Percentiles rank a stretch among this genome's conserved stretches.
phyloP scores from a whole-genome alignment of 2,113 vertebrate species.

The Protomyctophum bolini region DNA sequence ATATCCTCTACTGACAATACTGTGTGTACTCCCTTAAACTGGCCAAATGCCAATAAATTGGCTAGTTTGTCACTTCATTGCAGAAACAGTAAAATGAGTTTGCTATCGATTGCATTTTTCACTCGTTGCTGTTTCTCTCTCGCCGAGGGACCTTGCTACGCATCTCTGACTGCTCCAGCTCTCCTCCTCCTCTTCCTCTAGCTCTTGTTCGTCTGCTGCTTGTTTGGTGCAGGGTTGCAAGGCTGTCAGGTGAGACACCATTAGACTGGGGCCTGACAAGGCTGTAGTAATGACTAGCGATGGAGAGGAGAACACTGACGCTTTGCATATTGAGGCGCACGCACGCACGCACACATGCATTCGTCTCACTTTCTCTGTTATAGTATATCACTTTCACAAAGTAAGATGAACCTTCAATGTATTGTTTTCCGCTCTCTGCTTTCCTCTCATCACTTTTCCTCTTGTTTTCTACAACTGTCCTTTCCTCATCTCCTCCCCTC shows the following conservation, averaged over 20 bases:
- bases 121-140: constrained; percentile 30
- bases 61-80: constrained; percentile 52
- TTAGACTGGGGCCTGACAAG: constrained; percentile 70
- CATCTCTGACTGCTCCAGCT: background rate
- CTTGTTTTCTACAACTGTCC: background rate
- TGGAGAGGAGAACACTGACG: constrained; percentile 33
- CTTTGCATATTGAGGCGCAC: constrained; percentile 15
- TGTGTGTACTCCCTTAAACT: constrained; percentile 23
- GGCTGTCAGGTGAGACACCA: constrained; percentile 71
- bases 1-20: background rate
- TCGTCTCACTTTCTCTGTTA: background rate
- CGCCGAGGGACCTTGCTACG: constrained; percentile 3
- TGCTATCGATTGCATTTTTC: constrained; percentile 58
- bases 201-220: constrained; percentile 31
- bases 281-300: constrained; percentile 60
- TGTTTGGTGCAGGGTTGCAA: constrained; percentile 49
- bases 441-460: background rate
- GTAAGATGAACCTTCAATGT: too few species aligned
- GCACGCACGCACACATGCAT: constrained; percentile 4
- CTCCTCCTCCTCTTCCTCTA: background rate
- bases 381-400: too few species aligned
- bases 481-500: background rate
- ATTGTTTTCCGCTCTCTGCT: background rate
- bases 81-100: constrained; percentile 54
- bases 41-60: constrained; percentile 40